Evolutionary conservation across 2,888 invertebrate genomes (phyloP).

Genomic region (Agrochola circellaris): DNA sequence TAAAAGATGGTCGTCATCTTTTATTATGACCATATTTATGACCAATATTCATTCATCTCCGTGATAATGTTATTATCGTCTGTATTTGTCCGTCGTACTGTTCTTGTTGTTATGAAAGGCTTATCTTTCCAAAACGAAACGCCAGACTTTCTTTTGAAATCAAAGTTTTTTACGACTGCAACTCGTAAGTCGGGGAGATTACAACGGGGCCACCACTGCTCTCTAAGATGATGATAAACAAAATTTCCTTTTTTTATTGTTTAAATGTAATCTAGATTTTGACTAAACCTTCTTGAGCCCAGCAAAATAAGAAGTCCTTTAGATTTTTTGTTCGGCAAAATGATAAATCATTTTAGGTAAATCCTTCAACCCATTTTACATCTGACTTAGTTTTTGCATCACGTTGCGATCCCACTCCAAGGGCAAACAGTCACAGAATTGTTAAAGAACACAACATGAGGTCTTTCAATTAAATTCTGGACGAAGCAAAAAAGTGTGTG

Average conservation of each 20-base stretch:
- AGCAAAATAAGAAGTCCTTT: background rate
- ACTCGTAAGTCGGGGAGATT: too few relatives aligned
- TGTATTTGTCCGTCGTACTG: background rate
- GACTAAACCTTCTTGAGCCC: background rate
- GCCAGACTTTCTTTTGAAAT: background rate
- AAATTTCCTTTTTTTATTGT: background rate
- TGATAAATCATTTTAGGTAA: constrained; percentile 38
- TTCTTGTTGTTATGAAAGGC: background rate
- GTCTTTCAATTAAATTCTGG: constrained; percentile 63
- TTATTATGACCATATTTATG: background rate
- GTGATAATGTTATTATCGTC: background rate
- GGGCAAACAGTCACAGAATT: constrained; percentile 56
- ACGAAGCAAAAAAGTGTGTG: constrained; percentile 49
- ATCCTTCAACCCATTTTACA: constrained; percentile 17
- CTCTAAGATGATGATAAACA: too few relatives aligned
- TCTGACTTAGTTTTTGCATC: constrained; percentile 42
- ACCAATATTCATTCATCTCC: background rate
- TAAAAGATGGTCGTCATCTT: background rate
- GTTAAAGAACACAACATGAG: constrained; percentile 61
- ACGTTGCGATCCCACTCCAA: constrained; percentile 40
- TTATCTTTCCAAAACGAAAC: background rate
- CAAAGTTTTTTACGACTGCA: background rate
- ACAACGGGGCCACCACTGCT: too few relatives aligned
- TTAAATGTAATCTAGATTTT: background rate
- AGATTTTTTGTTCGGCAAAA: constrained; percentile 5